Conservation (phyloP, 2,888 invertebrate species). For the Anodontia alba region DNA sequence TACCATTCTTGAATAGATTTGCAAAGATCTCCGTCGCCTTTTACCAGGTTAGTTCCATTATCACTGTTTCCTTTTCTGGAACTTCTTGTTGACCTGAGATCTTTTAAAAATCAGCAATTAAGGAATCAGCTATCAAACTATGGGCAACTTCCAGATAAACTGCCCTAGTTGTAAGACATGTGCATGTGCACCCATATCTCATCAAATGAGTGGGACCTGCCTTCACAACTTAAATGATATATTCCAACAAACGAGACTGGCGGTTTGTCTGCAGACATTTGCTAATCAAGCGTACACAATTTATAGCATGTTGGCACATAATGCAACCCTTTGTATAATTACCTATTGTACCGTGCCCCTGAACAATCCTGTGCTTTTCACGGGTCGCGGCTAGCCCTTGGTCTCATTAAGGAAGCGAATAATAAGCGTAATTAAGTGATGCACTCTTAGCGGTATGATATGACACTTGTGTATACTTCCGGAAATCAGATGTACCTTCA, state of each 20-base stretch:
- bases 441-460: background rate
- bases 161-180: conserved; percentile 46
- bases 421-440: conserved; percentile 21
- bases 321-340: background rate
- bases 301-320: background rate
- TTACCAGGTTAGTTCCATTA: conserved; percentile 51
- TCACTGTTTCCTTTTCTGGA: conserved; percentile 33
- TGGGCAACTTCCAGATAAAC: conserved; percentile 32
- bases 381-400: background rate
- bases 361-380: background rate
- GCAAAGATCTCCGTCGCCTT: conserved; percentile 35
- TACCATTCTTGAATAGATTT: conserved; percentile 32
- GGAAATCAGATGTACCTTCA: background rate
- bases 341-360: background rate
- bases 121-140: conserved; percentile 27
- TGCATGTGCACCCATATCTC: conserved; percentile 52
- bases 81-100: conserved; percentile 17
- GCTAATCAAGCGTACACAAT: conserved; percentile 25
- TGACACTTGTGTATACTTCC: background rate
- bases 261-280: conserved; percentile 34
- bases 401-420: conserved; percentile 17
- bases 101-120: background rate
- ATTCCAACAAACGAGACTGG: conserved; percentile 52
- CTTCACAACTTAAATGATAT: conserved; percentile 53
- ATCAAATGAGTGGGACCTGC: conserved; percentile 27